Base-by-base conservation (phyloP, 2,113 vertebrate species). In the Suncus etruscus region DNA sequence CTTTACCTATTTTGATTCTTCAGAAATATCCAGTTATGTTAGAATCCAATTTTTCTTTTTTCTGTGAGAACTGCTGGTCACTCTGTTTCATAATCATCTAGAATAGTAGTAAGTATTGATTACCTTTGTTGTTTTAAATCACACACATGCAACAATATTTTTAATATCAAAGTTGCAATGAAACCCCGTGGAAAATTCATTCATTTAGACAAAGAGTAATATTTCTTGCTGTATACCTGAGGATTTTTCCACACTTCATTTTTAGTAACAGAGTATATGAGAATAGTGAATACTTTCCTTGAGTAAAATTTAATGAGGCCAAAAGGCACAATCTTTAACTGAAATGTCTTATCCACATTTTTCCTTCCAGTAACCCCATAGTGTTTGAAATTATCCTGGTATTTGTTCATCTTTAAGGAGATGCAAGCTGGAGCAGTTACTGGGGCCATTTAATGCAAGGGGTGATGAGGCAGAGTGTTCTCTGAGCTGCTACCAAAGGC, bases 191-290 rank as follows among this genome's bases (percentile, higher is more conserved):
- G 45, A 87, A 54, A 87, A 63, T 58, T 65, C 11, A 24, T 39
- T 86, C 45, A 47, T 50, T 89, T 12, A 29, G 58, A 45, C 48
- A 50, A 54, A 7, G 18, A 68, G 8, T 65, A 32, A 39, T 31
- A n/a, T 83, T 92, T 87, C 81, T 77, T 89, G 83, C 91, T 97
- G 66, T 92, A 94, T 74, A 86, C 92, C 94, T 95, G 90, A 58
- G 89, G 84, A 92, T 77, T 88, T 94, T 94, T 93, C 83, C 45
- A 86, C 63, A 91, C 72, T 69, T 87, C 78, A 6, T 10, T 92
- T 95, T 78, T 54, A 4, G 47, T 92, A 15, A 90, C 20, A 29
- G 0, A 58, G 32, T 50, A 22, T 47, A 48, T 15, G 51, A 69
- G 31, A 15, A 1, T 29, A 39, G 31, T 75, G 48, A 51, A 66